These are phyloP conservation scores for Morone chrysops DNA, from an alignment of 2,113 vertebrate genomes.

Conservation along the genomic window DNA sequence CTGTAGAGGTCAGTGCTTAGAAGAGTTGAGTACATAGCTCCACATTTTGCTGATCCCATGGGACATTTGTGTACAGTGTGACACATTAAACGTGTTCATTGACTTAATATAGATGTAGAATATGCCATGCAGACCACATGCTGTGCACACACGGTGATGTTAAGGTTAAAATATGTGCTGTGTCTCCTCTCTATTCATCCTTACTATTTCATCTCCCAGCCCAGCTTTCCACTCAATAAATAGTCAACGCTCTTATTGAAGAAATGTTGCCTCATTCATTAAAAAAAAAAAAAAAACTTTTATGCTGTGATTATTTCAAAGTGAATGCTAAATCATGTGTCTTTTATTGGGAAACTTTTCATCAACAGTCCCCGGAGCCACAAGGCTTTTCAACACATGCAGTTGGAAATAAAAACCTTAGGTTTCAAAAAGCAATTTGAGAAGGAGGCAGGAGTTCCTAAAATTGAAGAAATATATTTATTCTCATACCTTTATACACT, in stretches of 20 bases:
- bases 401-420: neutral
- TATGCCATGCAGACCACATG: neutral
- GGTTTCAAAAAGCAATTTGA: slow-evolving; percentile 18
- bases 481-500: neutral
- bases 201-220: neutral
- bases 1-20: slow-evolving; percentile 22
- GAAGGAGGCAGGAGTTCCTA: neutral
- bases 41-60: neutral
- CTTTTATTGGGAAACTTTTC: neutral
- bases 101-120: neutral
- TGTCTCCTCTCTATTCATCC: neutral
- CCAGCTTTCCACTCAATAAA: neutral
- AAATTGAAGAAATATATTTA: neutral
- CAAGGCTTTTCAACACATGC: slow-evolving; percentile 1
- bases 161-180: neutral
- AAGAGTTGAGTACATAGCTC: too few relatives aligned
- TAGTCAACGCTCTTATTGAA: neutral
- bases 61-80: neutral
- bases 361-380: neutral
- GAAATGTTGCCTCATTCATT: neutral
- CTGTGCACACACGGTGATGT: neutral
- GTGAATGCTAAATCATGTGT: slow-evolving; percentile 5
- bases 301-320: neutral
- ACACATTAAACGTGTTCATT: neutral
- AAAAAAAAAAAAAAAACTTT: neutral